Base-by-base conservation (phyloP, 2,797 vertebrate species). In the Eulemur rubriventer region DNA sequence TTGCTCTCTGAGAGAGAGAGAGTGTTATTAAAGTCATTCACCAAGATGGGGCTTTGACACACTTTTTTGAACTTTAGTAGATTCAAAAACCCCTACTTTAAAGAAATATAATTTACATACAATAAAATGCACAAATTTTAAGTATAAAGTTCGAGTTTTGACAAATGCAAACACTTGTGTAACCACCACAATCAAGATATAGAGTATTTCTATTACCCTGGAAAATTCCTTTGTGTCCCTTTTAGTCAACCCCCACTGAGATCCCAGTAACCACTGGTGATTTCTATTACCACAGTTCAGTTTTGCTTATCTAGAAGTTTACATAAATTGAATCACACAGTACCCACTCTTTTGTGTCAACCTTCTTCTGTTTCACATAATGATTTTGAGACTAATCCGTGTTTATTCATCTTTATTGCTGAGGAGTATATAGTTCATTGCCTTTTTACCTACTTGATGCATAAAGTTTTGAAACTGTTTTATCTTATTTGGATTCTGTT, bases 401-500 rank as follows among this genome's bases (percentile, higher is more conserved):
- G 65, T 81, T 85, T 72, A 70, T 94, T 96, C 73, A 65, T 89
- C 78, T 96, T 95, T 89, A 72, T 80, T 92, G 63, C 84, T 46
- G 24, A 94, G 69, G 41, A 86, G 20, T 90, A 72, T 75, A 87
- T n/a, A 11, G 30, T 95, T 95, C 65, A 89, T 90, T 96, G n/a
- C 35, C 57, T 90, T 80, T 76, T 90, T 83, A 18, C 67, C 95
- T 97, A 22, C 33, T 95, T 89, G 70, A 90, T 93, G 30, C 43
- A 89, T 96, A 69, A 98, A 95, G 96, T 96, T 94, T 94, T 84
- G n/a, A 97, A 94, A 96, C 94, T 91, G 76, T 94, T 92, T 91
- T 89, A 52, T 96, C 83, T 96, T 98, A 94, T 92, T 97, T 94
- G 79, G 82, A 98, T 98, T 98, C 97, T 96, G 83, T 95, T 97